Evolutionary conservation across 1,140 invertebrate genomes (phyloP).

Genomic region (Diabrotica undecimpunctata): DNA sequence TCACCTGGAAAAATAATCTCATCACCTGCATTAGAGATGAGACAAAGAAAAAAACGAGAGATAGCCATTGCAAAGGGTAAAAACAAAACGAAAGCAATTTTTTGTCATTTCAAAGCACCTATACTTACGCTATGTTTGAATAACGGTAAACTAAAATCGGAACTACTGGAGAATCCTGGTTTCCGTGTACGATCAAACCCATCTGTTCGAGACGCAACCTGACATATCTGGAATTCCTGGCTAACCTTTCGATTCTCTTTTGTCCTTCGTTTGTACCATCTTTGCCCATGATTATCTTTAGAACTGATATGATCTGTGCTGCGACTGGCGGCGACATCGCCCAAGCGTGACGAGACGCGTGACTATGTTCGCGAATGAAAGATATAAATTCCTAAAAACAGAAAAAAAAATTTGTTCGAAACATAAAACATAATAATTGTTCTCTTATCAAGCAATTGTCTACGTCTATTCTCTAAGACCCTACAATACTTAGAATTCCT

Average conservation of each 20-base stretch:
- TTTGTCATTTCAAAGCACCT: too few species aligned
- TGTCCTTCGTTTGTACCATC: conserved; percentile 75
- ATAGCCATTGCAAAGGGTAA: too few species aligned
- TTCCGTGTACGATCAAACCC: conserved; percentile 94
- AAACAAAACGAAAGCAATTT: too few species aligned
- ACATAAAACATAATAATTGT: too few species aligned
- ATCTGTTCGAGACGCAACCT: conserved; percentile 80
- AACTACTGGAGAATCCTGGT: conserved; percentile 94
- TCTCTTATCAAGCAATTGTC: too few species aligned
- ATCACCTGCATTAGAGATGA: too few species aligned
- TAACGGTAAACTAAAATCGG: conserved; percentile 93
- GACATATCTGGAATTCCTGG: conserved; percentile 87
- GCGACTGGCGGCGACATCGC: conserved; percentile 88
- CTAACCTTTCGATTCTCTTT: conserved; percentile 70
- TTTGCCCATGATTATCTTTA: conserved; percentile 84
- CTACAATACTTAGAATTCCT: too few species aligned
- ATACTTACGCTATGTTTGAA: conserved; percentile 82
- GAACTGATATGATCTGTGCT: conserved; percentile 85
- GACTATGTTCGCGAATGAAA: conserved; percentile 75
- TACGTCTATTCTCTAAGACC: too few species aligned
- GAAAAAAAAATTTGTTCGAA: not conserved
- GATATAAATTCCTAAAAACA: conserved; percentile 63
- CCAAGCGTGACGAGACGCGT: conserved; percentile 82
- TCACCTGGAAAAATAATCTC: too few species aligned
- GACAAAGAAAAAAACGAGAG: too few species aligned